Conservation (phyloP, 2,113 vertebrate genomes). For the Ciconia boyciana region DNA sequence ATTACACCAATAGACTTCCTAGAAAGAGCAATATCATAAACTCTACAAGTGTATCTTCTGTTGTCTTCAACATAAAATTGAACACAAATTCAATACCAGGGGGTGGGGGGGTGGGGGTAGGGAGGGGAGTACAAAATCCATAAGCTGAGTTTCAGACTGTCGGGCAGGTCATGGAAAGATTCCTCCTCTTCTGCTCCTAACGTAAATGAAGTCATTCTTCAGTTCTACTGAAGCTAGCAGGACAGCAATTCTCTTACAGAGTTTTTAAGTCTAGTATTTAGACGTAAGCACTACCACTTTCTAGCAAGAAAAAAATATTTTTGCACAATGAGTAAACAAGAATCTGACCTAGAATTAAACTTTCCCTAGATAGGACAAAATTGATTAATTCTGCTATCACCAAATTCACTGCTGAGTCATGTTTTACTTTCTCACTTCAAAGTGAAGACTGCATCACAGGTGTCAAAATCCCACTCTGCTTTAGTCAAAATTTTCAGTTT, state of each 20-base stretch:
- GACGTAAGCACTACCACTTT: neutral
- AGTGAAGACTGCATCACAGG: neutral
- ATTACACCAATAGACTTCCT: neutral
- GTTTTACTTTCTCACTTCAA: neutral
- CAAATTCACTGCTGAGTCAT: neutral
- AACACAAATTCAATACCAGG: neutral
- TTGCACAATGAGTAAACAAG: neutral
- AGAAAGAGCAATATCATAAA: neutral
- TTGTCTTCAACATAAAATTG: neutral
- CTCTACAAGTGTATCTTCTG: neutral
- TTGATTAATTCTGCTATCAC: neutral
- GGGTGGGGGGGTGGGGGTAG: neutral
- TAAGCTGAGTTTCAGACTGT: neutral
- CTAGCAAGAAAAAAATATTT: neutral
- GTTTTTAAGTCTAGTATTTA: neutral
- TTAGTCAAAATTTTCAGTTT: neutral
- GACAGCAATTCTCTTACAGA: neutral
- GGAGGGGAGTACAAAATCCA: neutral
- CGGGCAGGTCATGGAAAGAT: neutral
- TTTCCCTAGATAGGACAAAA: neutral
- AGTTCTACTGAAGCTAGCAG: neutral
- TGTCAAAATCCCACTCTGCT: neutral
- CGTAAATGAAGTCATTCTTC: neutral
- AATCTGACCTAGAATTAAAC: neutral
- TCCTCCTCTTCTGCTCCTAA: neutral